Percentiles rank a stretch among this genome's conserved stretches.
phyloP scores from a whole-genome alignment of 53 echinoderm and acorn worm genomes.

The Echinometra lucunter region DNA sequence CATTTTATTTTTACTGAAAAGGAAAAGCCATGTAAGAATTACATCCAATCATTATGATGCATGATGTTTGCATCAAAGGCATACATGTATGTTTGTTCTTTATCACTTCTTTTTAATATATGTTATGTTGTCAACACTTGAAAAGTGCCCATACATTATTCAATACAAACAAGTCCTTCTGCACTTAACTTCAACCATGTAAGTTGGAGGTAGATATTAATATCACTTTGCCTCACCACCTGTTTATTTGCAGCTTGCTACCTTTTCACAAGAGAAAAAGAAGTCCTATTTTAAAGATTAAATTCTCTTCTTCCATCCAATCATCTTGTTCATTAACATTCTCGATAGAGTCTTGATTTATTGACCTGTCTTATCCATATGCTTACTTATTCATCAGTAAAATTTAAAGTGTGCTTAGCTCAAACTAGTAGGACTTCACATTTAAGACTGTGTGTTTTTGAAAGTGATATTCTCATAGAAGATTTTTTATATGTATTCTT shows the following conservation, averaged over 20 bases:
- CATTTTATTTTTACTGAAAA: not conserved
- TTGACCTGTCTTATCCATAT: not conserved
- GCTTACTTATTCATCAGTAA: not conserved
- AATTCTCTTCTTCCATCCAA: not conserved
- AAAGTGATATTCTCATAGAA: not conserved
- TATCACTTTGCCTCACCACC: not conserved
- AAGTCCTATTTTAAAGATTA: not conserved
- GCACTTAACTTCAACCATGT: not conserved
- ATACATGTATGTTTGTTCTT: not conserved
- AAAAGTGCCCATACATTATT: not conserved
- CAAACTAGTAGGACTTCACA: not conserved
- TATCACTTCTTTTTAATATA: not conserved
- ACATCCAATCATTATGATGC: not conserved
- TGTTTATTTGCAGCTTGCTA: not conserved
- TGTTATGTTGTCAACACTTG: not conserved
- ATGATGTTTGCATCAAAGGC: too few relatives aligned
- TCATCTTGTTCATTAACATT: not conserved
- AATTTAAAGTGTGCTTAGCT: not conserved
- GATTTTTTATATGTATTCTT: too few relatives aligned
- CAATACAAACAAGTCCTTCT: not conserved
- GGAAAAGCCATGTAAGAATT: not conserved
- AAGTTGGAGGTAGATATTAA: not conserved
- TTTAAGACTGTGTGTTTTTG: not conserved
- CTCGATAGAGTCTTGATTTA: not conserved
- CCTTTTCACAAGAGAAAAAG: not conserved